Evolutionary conservation across 2,113 vertebrate species (phyloP), one percentile per base, ranked within the genome.

Genomic region (Lepisosteus osseus): DNA sequence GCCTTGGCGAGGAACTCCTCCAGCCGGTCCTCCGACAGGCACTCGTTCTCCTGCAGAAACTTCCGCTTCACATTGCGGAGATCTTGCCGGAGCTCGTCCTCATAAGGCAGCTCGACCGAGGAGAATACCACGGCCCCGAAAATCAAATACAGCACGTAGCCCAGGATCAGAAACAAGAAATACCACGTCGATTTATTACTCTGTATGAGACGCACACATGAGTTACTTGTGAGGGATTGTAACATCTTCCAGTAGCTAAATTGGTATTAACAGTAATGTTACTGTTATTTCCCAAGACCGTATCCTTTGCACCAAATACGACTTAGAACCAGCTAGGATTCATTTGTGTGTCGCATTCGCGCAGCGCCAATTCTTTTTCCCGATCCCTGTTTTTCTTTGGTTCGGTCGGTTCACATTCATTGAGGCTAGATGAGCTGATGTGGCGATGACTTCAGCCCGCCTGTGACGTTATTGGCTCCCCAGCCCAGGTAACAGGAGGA

Each of bases 101-200:
- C 96, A 69, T 95, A 94, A 0, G 96, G 96, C 83, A 96, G 90
- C 89, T 98, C 97, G 65, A 99, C 94, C n/a, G 95, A 95, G 0
- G 95, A 97, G 79, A 99, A 99, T 47, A 98, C 93, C 65, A 97
- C 92, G 9, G 97, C 96, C n/a, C 97, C 96, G 84, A 98, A 96
- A 15, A 96, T 79, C 68, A 98, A 89, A 85, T 95, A 98, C 1
- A 98, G 89, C 68, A 95, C 43, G 76, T 99, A 98, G 55, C 95
- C 95, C 65, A 95, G 77, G 51, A 95, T 84, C 71, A 98, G 84
- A 54, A 93, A 83, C 4, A 83, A 81, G 76, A 98, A 97, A 83
- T 94, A 97, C 93, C 95, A 98, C 47, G 92, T 92, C 51, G 96
- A 94, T 86, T 91, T 94, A 86, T 97, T 95, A 85, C 83, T 90